Percentiles rank a stretch among this genome's conserved stretches.
Conservation (phyloP, 1,140 invertebrate species). For the Eufriesea mexicana region DNA sequence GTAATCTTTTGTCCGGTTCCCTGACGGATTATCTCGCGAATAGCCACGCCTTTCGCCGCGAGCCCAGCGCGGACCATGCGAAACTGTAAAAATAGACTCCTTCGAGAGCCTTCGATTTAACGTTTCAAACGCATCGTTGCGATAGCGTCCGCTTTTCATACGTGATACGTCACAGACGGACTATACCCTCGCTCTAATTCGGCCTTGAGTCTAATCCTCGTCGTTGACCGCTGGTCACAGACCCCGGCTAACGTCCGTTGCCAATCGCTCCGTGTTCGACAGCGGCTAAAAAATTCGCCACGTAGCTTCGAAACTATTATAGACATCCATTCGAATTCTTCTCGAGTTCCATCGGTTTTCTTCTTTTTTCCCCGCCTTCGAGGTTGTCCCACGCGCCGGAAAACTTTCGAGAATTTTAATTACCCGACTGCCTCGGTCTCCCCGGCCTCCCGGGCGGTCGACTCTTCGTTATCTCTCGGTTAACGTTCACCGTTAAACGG, state of each 20-base stretch:
- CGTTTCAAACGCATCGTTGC: background rate
- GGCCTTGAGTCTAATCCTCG: slow-evolving; percentile 79
- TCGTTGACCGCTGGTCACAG: slow-evolving; percentile 70
- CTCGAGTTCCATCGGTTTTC: background rate
- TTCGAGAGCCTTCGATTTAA: background rate
- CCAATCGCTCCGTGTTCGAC: slow-evolving; percentile 46
- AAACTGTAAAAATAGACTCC: background rate
- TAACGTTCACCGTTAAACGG: background rate
- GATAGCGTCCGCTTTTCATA: background rate
- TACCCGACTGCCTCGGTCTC: background rate
- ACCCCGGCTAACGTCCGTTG: slow-evolving; percentile 68
- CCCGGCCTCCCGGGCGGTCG: background rate
- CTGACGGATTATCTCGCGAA: background rate
- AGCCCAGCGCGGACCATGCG: background rate
- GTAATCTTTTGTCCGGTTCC: too few species aligned
- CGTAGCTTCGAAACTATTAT: slow-evolving; percentile 3
- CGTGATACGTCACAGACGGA: background rate
- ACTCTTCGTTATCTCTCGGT: background rate
- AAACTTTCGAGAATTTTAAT: slow-evolving; percentile 4
- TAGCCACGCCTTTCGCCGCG: background rate
- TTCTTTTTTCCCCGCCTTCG: background rate
- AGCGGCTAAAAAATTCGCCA: slow-evolving; percentile 30
- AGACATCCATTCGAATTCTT: background rate
- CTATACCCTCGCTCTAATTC: slow-evolving; percentile 73
- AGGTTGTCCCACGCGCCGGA: background rate